Percentiles rank a stretch among this genome's conserved stretches.
Conservation (phyloP, 1,140 invertebrate genomes). For the Cylas formicarius region DNA sequence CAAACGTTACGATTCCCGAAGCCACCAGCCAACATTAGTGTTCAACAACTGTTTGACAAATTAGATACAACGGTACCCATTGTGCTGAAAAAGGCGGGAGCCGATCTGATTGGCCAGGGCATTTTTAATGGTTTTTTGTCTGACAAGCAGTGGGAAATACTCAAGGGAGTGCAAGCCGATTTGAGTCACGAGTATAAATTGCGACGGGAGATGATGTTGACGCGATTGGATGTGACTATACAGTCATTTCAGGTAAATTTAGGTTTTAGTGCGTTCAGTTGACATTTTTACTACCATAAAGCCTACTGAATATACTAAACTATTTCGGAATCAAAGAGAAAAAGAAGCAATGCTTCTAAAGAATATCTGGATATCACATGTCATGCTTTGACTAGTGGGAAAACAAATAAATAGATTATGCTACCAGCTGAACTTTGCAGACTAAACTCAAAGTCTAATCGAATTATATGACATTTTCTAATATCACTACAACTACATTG, state of each 20-base stretch:
- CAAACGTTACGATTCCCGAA: slow-evolving; percentile 74
- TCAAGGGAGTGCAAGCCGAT: slow-evolving; percentile 62
- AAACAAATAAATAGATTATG: no score
- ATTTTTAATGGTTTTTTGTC: slow-evolving; percentile 66
- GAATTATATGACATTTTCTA: no score
- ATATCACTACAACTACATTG: no score
- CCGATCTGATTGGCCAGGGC: slow-evolving; percentile 58
- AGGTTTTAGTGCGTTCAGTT: slow-evolving; percentile 1
- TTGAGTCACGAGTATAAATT: slow-evolving; percentile 75
- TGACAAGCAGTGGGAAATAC: slow-evolving; percentile 73
- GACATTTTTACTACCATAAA: no score
- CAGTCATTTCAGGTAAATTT: slow-evolving; percentile 70
- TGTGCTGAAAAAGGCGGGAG: slow-evolving; percentile 54
- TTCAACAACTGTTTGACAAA: slow-evolving; percentile 70
- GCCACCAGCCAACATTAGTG: slow-evolving; percentile 73
- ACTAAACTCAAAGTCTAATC: no score
- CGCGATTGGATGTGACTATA: slow-evolving; percentile 87
- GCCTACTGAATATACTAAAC: no score
- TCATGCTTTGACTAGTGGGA: no score
- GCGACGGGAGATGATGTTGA: slow-evolving; percentile 79
- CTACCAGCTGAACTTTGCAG: no score
- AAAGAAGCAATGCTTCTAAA: no score
- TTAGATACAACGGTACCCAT: slow-evolving; percentile 67
- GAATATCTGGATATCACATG: no score
- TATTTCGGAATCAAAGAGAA: no score